Base-by-base conservation (phyloP, 1,140 invertebrate species). In the Aphelenchoides besseyi region DNA sequence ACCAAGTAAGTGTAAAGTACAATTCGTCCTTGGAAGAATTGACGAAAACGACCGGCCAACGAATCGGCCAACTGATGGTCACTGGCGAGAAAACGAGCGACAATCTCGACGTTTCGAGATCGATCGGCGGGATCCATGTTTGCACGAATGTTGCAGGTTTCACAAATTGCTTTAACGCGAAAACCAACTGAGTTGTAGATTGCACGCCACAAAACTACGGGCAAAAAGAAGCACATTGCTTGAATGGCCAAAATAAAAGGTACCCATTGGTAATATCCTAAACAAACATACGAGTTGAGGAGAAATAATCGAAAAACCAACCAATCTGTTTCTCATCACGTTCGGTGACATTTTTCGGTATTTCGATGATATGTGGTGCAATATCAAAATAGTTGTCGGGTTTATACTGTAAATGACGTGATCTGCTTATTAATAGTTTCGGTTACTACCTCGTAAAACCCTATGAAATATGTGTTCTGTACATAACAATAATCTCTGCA, bases 141-240 rank as follows among this genome's bases (percentile, higher is more conserved):
- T 18, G 72, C 69, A 37, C 74, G 72, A 23, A 85, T 73, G 32
- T 64, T 72, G 68, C 82, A 84, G 16, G 78, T 83, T 35, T 83
- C 81, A 52, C 82, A 83, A 29, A 83, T 82, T 9, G 82, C 69
- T 41, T 69, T 72, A 16, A 83, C 82, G 62, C 82, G 84, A 33
- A 77, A 71, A 5, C 81, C 83, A 69, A 73, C 63, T 12, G 66
- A 36, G 61, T 76, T 81, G 53, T 83, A 83, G 16, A 85, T 75
- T 16, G 74, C 32, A 26, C 82, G 59, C 88, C 88, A 88, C 32
- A 88, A 71, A 16, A 84, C 85, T 12, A 86, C 82, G 5, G 88
- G 87, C 23, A 85, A 72, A 71, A 87, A 88, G 80, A 88, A 88
- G 29, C 85, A 59, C 55, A 88, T 90, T 2, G 89, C 86, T 78